These are phyloP conservation scores for Diploscapter pachys DNA, from an alignment of 1,140 invertebrate species.

Conservation along the genomic window DNA sequence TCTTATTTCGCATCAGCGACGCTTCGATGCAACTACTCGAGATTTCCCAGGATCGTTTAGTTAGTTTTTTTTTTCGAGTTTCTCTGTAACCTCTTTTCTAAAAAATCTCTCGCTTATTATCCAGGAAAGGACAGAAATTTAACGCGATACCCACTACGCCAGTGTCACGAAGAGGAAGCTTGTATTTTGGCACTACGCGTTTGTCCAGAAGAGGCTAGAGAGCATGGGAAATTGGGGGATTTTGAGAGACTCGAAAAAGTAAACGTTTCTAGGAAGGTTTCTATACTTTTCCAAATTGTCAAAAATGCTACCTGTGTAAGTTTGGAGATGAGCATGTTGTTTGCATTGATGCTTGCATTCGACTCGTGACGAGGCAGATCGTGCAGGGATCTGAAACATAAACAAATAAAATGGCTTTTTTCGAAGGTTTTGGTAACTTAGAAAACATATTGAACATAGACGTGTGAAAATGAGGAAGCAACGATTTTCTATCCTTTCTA, in stretches of 20 bases:
- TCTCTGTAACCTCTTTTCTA: too few relatives aligned
- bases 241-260: too few relatives aligned
- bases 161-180: too few relatives aligned
- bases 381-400: conserved; percentile 74
- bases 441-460: too few relatives aligned
- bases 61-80: too few relatives aligned
- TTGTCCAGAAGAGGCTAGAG: conserved; percentile 64
- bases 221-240: too few relatives aligned
- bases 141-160: too few relatives aligned
- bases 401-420: neutral
- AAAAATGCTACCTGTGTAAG: conserved; percentile 47
- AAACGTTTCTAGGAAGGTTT: conserved; percentile 66
- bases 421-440: neutral
- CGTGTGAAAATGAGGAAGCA: neutral
- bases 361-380: conserved; percentile 76
- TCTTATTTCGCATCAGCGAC: too few relatives aligned
- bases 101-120: too few relatives aligned
- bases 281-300: neutral
- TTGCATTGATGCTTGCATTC: conserved; percentile 47
- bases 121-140: too few relatives aligned
- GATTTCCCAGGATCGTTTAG: too few relatives aligned
- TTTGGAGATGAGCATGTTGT: conserved; percentile 51
- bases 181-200: conserved; percentile 70
- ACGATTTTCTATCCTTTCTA: neutral
- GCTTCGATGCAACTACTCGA: too few relatives aligned